Base-by-base conservation (phyloP, 2,113 vertebrate genomes). In the Lasiurus borealis region DNA sequence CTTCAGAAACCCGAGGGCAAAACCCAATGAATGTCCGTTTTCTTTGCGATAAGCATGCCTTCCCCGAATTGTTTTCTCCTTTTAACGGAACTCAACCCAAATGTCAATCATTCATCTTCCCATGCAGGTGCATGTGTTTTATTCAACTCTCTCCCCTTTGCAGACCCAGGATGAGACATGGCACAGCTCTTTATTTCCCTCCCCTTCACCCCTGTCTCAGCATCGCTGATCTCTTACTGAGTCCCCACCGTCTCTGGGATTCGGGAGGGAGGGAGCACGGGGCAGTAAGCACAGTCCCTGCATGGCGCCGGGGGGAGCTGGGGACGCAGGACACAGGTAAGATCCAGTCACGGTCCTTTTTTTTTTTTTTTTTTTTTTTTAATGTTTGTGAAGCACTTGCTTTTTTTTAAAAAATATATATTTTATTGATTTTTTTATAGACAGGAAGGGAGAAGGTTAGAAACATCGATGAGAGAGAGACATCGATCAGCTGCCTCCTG, bases 61-160 rank as follows among this genome's bases (percentile, higher is more conserved):
- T 57, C 80, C 59, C 94, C 0, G 2, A 83, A 72, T 15, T 84
- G 8, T n/a, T 95, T 83, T 91, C 6, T 69, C 31, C 89, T 90
- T 72, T 21, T 40, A 40, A 40, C 40, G 40, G 40, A 73, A 73
- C 0, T 16, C 31, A 90, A 52, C 68, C 34, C 44, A 10, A 21
- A 73, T 95, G 92, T 69, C 29, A 68, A 18, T 68, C 72, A 13
- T 3, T 64, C 44, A 29, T 40, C 46, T 80, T 93, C 8, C 16
- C 6, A 21, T 23, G 72, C 9, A 14, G 54, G 27, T 29, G 0
- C 15, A 27, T 27, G 64, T 29, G 4, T 50, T 57, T 85, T 48
- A 40, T 52, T 82, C n/a, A 71, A 72, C 11, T 16, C 2, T n/a
- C 18, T 84, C 36, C 8, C 6, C 5, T 93, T 46, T 64, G 77